Percentiles rank a stretch among this genome's conserved stretches.
Conservation (phyloP, 1,140 invertebrate genomes). For the Cotesia glomerata region DNA sequence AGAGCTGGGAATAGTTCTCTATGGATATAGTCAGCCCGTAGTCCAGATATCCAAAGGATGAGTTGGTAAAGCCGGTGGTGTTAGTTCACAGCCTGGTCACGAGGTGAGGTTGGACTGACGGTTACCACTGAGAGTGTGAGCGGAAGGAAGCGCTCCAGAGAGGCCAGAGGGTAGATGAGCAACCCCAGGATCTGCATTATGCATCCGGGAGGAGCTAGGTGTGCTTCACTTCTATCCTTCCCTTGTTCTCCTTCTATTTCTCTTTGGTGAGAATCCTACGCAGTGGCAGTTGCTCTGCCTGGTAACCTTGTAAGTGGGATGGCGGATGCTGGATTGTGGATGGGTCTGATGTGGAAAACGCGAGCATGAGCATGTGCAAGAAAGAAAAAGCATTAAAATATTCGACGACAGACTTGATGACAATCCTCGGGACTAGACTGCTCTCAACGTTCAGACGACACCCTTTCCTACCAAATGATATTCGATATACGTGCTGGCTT, state of each 20-base stretch:
- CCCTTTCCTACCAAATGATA: not conserved
- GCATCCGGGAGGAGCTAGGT: conserved; percentile 41
- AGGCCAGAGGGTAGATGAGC: conserved; percentile 14
- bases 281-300: not conserved
- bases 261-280: not conserved
- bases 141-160: not conserved
- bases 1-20: no score
- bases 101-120: conserved; percentile 25
- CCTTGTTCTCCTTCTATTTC: no score
- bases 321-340: no score
- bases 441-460: not conserved
- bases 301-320: no score
- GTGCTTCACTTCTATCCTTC: not conserved
- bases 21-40: not conserved
- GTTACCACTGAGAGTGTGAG: conserved; percentile 3
- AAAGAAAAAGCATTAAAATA: not conserved
- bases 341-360: no score
- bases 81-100: conserved; percentile 48
- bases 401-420: not conserved
- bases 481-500: not conserved
- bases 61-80: conserved; percentile 25
- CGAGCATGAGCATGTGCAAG: not conserved
- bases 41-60: not conserved
- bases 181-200: conserved; percentile 49
- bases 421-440: not conserved